Evolutionary conservation across 2,113 vertebrate genomes (phyloP).

Genomic region (Passer montanus): DNA sequence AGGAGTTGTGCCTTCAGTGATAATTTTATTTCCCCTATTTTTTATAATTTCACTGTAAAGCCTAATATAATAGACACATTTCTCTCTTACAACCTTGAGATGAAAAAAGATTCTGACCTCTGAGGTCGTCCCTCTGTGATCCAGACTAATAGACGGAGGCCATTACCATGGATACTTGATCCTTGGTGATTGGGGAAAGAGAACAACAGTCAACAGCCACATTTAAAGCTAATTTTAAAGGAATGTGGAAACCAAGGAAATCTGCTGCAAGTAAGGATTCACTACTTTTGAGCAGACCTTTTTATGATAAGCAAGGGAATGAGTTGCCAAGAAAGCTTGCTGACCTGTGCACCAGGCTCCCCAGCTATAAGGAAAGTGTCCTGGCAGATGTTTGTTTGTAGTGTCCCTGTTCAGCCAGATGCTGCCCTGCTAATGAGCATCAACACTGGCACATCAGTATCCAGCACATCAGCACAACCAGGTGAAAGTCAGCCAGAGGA

Average conservation of each 20-base stretch:
- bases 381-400: background rate
- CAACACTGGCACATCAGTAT: background rate
- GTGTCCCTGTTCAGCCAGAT: background rate
- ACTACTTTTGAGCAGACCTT: background rate
- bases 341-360: background rate
- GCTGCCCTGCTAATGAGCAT: background rate
- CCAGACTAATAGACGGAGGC: background rate
- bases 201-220: background rate
- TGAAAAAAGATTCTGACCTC: constrained; percentile 1
- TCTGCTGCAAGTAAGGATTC: background rate
- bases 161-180: constrained; percentile 3
- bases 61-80: background rate
- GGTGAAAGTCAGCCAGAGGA: constrained; percentile 35
- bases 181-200: background rate
- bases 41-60: background rate
- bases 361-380: background rate
- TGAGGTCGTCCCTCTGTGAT: background rate
- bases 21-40: background rate
- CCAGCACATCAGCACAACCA: background rate
- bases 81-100: background rate
- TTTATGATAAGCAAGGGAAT: background rate
- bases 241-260: background rate
- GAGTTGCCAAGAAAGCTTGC: background rate
- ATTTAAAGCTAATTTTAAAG: background rate
- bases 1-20: background rate